A percentile compares a stretch with the other conserved stretches of the same genome.
phyloP scores from a whole-genome alignment of 2,113 vertebrate species.

The Sylvietta virens region DNA sequence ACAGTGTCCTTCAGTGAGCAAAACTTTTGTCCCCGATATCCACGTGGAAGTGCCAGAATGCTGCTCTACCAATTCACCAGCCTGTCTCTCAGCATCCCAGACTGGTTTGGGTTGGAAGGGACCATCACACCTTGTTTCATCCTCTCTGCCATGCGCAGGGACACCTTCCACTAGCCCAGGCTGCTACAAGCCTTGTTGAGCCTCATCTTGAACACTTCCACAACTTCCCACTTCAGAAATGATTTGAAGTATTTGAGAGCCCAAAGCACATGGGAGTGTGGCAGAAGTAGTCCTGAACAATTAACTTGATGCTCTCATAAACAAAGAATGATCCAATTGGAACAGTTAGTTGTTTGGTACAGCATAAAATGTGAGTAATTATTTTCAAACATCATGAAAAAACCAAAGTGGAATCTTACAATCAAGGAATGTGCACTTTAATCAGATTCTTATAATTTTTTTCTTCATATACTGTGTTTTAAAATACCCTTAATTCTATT shows the following conservation, averaged over 20 bases:
- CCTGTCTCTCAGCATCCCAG: not conserved
- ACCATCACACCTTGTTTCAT: not conserved
- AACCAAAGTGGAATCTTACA: not conserved
- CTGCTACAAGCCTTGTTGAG: not conserved
- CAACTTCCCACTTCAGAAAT: not conserved
- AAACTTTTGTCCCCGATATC: not conserved
- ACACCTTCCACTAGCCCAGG: not conserved
- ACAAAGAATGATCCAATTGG: not conserved
- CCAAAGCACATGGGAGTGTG: not conserved
- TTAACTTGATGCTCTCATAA: not conserved
- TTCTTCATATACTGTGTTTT: not conserved
- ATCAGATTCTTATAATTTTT: not conserved
- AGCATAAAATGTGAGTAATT: not conserved
- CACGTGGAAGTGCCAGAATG: not conserved
- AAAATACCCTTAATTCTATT: not conserved
- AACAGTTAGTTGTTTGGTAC: not conserved
- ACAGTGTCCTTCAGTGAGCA: not conserved
- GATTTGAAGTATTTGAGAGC: not conserved
- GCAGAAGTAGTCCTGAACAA: not conserved
- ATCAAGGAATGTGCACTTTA: not conserved
- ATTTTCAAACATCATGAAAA: not conserved
- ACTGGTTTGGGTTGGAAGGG: not conserved
- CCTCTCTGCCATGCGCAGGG: not conserved
- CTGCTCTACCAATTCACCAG: not conserved
- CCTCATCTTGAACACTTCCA: not conserved